Percentiles rank a stretch among this genome's conserved stretches.
Evolutionary conservation across 2,113 vertebrate species (phyloP).

Genomic region (Corynorhinus townsendii): DNA sequence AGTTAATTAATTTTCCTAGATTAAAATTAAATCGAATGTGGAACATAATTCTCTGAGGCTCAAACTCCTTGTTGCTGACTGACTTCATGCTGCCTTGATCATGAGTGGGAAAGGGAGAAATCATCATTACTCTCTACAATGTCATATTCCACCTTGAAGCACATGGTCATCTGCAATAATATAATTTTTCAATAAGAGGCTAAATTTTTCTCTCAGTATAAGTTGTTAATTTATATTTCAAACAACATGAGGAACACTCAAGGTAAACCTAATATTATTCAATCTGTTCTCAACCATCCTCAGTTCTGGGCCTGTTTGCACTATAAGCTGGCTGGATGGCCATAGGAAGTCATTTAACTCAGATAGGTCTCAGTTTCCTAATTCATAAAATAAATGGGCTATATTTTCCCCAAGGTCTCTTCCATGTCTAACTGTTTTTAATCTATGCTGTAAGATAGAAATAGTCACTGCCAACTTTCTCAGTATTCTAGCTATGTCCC

Average conservation of each 20-base stretch:
- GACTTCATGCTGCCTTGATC: neutral
- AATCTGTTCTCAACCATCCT: neutral
- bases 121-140: neutral
- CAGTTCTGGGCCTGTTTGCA: neutral
- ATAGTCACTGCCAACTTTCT: slow-evolving; percentile 50
- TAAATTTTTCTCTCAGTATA: slow-evolving; percentile 22
- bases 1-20: neutral
- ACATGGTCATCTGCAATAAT: neutral
- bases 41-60: neutral
- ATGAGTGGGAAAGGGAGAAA: neutral
- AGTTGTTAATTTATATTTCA: slow-evolving; percentile 40
- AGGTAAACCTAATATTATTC: neutral
- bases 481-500: slow-evolving; percentile 29
- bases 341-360: slow-evolving; percentile 1
- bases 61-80: neutral
- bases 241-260: neutral
- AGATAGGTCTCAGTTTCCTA: slow-evolving; percentile 40
- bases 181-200: neutral
- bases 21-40: neutral
- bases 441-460: slow-evolving; percentile 43
- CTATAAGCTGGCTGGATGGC: neutral
- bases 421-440: slow-evolving; percentile 40
- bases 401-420: slow-evolving; percentile 12
- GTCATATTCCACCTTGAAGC: neutral
- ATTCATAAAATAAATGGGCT: slow-evolving; percentile 60